These are phyloP conservation scores for Eriocheir sinensis DNA, from an alignment of 1,140 invertebrate species.

Conservation along the genomic window DNA sequence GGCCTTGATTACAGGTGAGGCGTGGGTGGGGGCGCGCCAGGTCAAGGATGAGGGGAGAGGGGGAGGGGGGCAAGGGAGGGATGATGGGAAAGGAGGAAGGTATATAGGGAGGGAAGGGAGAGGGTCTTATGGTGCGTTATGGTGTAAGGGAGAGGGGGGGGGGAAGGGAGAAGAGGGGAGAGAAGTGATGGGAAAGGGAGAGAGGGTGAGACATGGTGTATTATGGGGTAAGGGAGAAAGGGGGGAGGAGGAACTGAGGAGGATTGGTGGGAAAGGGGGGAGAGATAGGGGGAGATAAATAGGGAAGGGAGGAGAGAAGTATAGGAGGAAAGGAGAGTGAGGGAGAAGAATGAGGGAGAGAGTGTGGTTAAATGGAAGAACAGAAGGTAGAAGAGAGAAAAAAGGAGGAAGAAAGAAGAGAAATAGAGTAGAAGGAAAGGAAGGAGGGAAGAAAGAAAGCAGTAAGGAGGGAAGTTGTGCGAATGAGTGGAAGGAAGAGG, in stretches of 20 bases:
- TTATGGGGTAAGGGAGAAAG: neutral
- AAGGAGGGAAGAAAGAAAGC: neutral
- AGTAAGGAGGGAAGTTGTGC: neutral
- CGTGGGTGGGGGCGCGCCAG: too few species aligned
- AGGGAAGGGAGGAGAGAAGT: neutral
- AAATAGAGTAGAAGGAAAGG: neutral
- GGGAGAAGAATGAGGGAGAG: neutral
- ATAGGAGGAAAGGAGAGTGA: neutral
- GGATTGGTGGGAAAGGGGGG: neutral
- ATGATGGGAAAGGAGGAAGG: neutral
- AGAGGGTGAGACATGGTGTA: neutral
- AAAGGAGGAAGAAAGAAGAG: neutral
- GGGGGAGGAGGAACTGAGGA: neutral
- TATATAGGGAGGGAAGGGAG: neutral
- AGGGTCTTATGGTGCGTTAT: neutral
- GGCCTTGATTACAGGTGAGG: too few species aligned
- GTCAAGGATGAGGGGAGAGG: too few species aligned
- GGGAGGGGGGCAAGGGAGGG: too few species aligned
- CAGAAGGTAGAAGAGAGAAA: neutral
- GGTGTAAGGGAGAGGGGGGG: neutral
- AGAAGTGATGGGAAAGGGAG: neutral
- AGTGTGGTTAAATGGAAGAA: neutral
- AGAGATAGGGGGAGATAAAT: neutral
- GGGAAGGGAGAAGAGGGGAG: slow-evolving; percentile 3
- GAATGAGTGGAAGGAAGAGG: too few species aligned